These are phyloP conservation scores for Narcine bancroftii DNA, from an alignment of 2,113 vertebrate genomes.

Conservation along the genomic window DNA sequence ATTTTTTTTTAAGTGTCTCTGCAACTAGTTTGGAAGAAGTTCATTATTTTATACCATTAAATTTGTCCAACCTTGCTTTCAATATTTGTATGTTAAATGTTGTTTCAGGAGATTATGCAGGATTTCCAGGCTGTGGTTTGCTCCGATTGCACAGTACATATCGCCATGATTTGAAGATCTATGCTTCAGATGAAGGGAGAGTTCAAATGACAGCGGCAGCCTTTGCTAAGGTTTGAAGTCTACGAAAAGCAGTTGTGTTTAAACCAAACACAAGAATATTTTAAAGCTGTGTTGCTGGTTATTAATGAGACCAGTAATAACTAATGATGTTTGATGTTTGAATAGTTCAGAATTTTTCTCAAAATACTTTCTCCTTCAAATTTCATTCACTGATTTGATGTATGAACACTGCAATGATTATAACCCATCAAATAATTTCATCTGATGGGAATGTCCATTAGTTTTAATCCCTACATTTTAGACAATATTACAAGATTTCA, in stretches of 20 bases:
- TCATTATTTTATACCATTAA: background rate
- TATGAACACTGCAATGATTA: background rate
- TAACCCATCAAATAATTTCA: background rate
- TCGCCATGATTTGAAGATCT: conserved; percentile 81
- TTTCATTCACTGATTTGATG: background rate
- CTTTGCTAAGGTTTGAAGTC: conserved; percentile 73
- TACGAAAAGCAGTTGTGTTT: background rate
- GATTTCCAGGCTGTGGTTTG: conserved; percentile 79
- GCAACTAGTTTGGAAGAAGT: background rate
- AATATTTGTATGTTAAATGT: background rate
- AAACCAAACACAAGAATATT: background rate
- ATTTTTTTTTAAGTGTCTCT: too few relatives aligned
- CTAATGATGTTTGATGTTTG: background rate
- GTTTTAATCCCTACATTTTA: background rate
- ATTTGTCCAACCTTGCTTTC: background rate
- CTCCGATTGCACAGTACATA: conserved; percentile 80
- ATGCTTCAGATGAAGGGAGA: conserved; percentile 79
- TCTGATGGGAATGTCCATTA: background rate
- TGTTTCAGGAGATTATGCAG: conserved; percentile 77
- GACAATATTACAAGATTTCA: background rate
- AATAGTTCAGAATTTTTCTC: background rate
- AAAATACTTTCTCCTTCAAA: background rate
- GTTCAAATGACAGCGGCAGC: conserved; percentile 86
- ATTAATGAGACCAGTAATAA: background rate
- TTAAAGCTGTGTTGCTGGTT: background rate